Conservation (phyloP, 2,797 vertebrate species). For the Takifugu ocellatus region DNA sequence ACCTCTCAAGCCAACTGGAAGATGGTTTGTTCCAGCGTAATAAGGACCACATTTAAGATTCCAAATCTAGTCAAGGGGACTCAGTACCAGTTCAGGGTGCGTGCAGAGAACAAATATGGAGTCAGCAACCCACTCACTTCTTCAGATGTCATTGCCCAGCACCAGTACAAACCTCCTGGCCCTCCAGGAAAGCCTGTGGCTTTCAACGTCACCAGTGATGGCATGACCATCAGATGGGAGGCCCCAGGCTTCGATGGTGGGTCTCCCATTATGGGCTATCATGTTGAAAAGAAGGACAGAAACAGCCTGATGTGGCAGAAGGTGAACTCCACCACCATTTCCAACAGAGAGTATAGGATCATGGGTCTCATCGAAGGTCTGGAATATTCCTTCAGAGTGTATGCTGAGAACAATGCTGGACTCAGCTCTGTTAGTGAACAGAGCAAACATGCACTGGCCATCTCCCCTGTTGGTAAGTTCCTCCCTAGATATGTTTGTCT, state of each 20-base stretch:
- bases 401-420: slow-evolving; percentile 94
- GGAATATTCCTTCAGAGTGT: slow-evolving; percentile 95
- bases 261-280: slow-evolving; percentile 90
- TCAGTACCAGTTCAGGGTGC: slow-evolving; percentile 93
- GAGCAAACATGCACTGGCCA: slow-evolving; percentile 93
- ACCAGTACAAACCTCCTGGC: slow-evolving; percentile 94
- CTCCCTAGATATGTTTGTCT: no score
- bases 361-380: slow-evolving; percentile 90
- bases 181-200: slow-evolving; percentile 90
- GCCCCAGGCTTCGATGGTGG: slow-evolving; percentile 92
- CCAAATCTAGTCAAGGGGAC: slow-evolving; percentile 90
- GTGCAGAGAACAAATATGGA: slow-evolving; percentile 94
- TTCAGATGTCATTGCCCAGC: slow-evolving; percentile 84
- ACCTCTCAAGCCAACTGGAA: slow-evolving; percentile 95
- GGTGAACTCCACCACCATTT: slow-evolving; percentile 87
- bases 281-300: slow-evolving; percentile 97
- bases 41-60: slow-evolving; percentile 91
- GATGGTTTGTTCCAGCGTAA: slow-evolving; percentile 93
- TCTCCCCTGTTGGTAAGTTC: slow-evolving; percentile 97
- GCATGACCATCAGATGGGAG: slow-evolving; percentile 95
- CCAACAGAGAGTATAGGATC: slow-evolving; percentile 90
- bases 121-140: slow-evolving; percentile 87
- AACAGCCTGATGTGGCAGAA: slow-evolving; percentile 97
- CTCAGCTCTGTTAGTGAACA: slow-evolving; percentile 89
- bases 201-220: slow-evolving; percentile 91